Evolutionary conservation across 2,888 invertebrate species (phyloP).

Genomic region (Netelia inedita): DNA sequence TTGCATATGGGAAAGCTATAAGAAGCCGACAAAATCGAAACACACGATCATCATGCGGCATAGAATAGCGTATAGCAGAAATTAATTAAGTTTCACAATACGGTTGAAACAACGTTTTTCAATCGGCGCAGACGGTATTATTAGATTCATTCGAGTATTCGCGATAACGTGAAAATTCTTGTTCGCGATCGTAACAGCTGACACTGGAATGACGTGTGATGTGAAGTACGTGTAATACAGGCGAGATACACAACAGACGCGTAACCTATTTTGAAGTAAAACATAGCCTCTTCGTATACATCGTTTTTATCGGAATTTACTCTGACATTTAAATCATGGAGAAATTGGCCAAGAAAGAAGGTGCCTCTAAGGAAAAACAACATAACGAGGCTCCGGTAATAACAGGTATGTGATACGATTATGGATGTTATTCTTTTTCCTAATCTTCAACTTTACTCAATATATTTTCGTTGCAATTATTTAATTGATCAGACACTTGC

Average conservation of each 20-base stretch:
- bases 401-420: conserved; percentile 20
- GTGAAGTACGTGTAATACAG: conserved; percentile 6
- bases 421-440: conserved; percentile 33
- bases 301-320: background rate
- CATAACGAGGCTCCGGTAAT: conserved; percentile 35
- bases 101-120: background rate
- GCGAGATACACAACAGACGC: conserved; percentile 26
- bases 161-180: background rate
- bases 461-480: background rate
- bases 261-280: conserved; percentile 41
- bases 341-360: conserved; percentile 64
- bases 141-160: background rate
- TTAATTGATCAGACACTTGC: conserved; percentile 33
- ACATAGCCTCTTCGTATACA: background rate
- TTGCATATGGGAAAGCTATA: background rate
- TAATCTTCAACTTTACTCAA: conserved; percentile 24
- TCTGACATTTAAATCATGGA: conserved; percentile 59
- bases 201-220: conserved; percentile 36
- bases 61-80: background rate
- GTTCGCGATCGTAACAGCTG: conserved; percentile 31
- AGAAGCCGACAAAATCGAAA: conserved; percentile 7
- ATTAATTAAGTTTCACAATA: background rate
- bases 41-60: background rate
- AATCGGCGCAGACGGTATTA: background rate
- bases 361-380: conserved; percentile 62